Conservation (phyloP, 2,113 vertebrate genomes). For the Cynoglossus semilaevis region DNA sequence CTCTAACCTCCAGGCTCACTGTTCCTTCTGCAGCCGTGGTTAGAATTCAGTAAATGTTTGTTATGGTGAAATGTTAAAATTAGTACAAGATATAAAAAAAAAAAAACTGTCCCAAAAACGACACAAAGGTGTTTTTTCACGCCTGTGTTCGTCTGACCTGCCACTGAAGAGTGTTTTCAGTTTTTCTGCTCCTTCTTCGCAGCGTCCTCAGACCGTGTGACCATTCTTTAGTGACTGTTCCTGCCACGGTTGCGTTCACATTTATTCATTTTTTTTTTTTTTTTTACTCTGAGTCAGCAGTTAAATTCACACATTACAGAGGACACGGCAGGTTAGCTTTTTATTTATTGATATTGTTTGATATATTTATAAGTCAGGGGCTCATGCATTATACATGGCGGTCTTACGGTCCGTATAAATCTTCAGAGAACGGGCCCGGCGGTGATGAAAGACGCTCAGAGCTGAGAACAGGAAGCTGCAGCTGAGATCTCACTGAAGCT, state of each 20-base stretch:
- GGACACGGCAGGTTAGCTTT: constrained; percentile 38
- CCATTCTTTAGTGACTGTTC: constrained; percentile 20
- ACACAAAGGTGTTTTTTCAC: no score
- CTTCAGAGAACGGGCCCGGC: constrained; percentile 44
- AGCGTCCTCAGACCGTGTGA: neutral
- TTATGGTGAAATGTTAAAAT: no score
- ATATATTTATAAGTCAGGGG: constrained; percentile 56
- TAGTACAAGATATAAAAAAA: no score
- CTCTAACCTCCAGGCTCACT: no score
- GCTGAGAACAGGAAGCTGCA: constrained; percentile 3
- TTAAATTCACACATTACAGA: constrained; percentile 56
- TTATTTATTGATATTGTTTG: constrained; percentile 66
- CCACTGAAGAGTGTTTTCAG: no score
- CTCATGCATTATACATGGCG: constrained; percentile 60
- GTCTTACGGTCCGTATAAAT: constrained; percentile 59
- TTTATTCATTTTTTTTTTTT: constrained; percentile 33
- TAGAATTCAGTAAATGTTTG: no score
- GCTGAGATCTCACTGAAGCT: constrained; percentile 1
- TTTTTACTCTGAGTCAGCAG: constrained; percentile 42
- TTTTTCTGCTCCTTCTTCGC: no score
- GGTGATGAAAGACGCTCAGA: constrained; percentile 34
- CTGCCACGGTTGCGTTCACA: constrained; percentile 15
- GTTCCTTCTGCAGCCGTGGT: no score
- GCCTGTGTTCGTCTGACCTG: no score
- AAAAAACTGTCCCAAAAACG: no score